Evolutionary conservation across 2,888 invertebrate species (phyloP).

Genomic region (Diarsia rubi): DNA sequence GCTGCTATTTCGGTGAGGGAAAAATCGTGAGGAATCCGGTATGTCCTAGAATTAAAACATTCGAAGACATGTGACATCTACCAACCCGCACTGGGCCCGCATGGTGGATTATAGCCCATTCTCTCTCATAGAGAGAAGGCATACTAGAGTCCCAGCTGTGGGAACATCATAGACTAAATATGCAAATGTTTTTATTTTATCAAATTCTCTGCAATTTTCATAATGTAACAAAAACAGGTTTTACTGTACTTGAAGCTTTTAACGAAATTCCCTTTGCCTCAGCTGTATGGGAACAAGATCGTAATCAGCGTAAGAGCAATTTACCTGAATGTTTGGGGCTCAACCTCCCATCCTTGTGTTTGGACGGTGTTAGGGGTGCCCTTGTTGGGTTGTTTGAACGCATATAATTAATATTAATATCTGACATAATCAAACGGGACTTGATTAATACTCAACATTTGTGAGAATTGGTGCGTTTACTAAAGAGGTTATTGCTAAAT

Average conservation of each 20-base stretch:
- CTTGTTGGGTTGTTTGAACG: neutral
- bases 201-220: neutral
- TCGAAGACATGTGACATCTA: no score
- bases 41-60: no score
- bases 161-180: no score
- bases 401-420: slow-evolving; percentile 4
- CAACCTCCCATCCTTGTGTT: slow-evolving; percentile 23
- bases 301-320: slow-evolving; percentile 60
- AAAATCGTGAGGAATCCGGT: no score
- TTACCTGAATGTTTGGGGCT: slow-evolving; percentile 48
- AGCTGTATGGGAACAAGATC: slow-evolving; percentile 31
- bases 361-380: slow-evolving; percentile 42
- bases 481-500: neutral
- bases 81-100: no score
- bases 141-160: no score
- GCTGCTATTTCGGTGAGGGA: no score
- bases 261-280: slow-evolving; percentile 50
- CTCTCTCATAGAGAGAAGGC: no score
- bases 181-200: neutral
- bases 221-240: neutral
- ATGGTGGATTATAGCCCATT: no score
- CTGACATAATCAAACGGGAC: neutral
- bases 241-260: slow-evolving; percentile 28
- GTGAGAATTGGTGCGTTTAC: no score
- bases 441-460: neutral